Conservation (phyloP, 2,888 invertebrate species). For the Sphinx pinastri region DNA sequence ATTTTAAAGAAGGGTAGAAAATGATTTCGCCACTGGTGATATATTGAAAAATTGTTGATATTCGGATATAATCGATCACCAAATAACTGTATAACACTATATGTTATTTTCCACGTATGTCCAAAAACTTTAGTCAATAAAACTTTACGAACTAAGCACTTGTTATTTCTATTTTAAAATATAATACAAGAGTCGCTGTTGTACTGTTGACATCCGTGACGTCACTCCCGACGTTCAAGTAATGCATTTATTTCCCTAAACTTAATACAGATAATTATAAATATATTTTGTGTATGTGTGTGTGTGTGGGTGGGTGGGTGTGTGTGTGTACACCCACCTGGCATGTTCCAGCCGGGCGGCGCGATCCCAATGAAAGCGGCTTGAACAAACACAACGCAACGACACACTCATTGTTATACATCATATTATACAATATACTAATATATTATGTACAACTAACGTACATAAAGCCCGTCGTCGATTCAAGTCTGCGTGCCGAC, state of each 20-base stretch:
- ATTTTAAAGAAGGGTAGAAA: background rate
- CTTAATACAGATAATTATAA: too few species aligned
- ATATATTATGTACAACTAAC: too few species aligned
- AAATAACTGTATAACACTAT: background rate
- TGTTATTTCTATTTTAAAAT: background rate
- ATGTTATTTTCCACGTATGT: background rate
- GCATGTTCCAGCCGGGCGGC: slow-evolving; percentile 63
- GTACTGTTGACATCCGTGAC: background rate
- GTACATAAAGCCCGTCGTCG: too few species aligned
- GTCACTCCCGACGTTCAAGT: too few species aligned
- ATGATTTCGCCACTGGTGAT: background rate
- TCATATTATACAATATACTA: background rate
- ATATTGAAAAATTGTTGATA: background rate
- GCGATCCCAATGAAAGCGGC: slow-evolving; percentile 52
- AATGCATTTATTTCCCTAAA: too few species aligned
- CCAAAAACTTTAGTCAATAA: background rate
- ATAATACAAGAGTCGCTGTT: background rate
- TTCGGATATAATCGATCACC: background rate
- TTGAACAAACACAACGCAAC: slow-evolving; percentile 25
- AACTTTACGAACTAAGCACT: background rate
- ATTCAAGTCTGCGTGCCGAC: too few species aligned
- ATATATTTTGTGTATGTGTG: background rate
- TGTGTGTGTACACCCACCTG: slow-evolving; percentile 47
- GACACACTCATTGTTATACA: background rate
- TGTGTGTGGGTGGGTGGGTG: background rate